phyloP scores from a whole-genome alignment of 2,113 vertebrate genomes.

The Anhinga rufa region DNA sequence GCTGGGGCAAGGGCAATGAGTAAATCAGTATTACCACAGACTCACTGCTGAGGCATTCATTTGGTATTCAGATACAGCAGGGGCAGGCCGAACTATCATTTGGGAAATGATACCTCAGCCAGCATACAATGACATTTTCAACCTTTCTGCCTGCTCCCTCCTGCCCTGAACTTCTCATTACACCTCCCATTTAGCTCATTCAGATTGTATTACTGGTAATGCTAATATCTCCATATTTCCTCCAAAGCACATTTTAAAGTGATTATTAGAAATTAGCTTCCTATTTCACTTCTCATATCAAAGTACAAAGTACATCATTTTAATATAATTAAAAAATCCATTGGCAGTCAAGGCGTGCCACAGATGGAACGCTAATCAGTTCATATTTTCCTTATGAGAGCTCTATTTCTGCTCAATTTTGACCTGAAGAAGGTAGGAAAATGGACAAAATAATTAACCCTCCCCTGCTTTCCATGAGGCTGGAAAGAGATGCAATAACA shows the following conservation, averaged over 20 bases:
- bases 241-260: constrained; percentile 54
- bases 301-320: constrained; percentile 51
- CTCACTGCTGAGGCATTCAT: background rate
- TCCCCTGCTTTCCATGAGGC: background rate
- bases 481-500: background rate
- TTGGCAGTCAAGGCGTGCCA: background rate
- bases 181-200: constrained; percentile 39
- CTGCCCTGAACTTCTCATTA: constrained; percentile 35
- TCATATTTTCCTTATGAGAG: constrained; percentile 30
- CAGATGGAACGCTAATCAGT: constrained; percentile 29
- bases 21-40: background rate
- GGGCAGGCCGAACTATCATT: background rate
- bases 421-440: background rate
- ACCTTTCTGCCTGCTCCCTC: constrained; percentile 9
- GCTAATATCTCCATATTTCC: constrained; percentile 55
- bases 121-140: background rate
- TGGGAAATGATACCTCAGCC: background rate
- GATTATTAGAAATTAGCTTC: constrained; percentile 60
- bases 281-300: constrained; percentile 57
- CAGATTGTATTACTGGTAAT: constrained; percentile 58
- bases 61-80: background rate
- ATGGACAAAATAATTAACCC: background rate
- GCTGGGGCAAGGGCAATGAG: background rate
- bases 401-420: constrained; percentile 12
- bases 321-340: constrained; percentile 57